Conservation (phyloP, 2,888 invertebrate species). For the Volucella inflata region DNA sequence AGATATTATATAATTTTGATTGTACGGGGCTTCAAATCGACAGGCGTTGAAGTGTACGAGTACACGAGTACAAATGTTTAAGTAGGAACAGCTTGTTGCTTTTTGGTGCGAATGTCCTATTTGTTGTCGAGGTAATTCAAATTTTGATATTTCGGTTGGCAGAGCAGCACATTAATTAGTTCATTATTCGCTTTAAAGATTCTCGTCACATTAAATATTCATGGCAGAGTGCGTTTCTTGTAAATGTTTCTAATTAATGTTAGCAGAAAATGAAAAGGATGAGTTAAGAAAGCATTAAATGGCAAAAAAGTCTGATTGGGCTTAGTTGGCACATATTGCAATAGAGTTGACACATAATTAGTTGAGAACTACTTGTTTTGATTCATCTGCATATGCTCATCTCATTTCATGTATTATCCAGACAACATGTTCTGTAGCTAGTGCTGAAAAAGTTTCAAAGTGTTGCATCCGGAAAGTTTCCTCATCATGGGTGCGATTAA, state of each 20-base stretch:
- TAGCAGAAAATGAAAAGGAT: not conserved
- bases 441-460: too few relatives aligned
- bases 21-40: not conserved
- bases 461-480: too few relatives aligned
- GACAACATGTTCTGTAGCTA: too few relatives aligned
- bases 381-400: too few relatives aligned
- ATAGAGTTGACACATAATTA: too few relatives aligned
- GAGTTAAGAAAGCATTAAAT: constrained; percentile 1
- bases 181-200: constrained; percentile 54
- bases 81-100: not conserved
- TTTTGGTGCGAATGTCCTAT: constrained; percentile 37
- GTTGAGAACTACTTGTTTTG: too few relatives aligned
- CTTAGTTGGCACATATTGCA: too few relatives aligned
- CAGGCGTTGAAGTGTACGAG: too few relatives aligned
- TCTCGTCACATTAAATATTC: constrained; percentile 53
- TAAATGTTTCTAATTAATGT: constrained; percentile 52
- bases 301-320: too few relatives aligned
- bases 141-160: constrained; percentile 57
- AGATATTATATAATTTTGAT: constrained; percentile 37
- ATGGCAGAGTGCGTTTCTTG: constrained; percentile 35
- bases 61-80: too few relatives aligned
- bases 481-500: too few relatives aligned
- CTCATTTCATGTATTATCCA: too few relatives aligned
- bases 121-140: constrained; percentile 45
- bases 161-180: constrained; percentile 57